Conservation (phyloP, 2,888 invertebrate species). For the Eilema sororculum region DNA sequence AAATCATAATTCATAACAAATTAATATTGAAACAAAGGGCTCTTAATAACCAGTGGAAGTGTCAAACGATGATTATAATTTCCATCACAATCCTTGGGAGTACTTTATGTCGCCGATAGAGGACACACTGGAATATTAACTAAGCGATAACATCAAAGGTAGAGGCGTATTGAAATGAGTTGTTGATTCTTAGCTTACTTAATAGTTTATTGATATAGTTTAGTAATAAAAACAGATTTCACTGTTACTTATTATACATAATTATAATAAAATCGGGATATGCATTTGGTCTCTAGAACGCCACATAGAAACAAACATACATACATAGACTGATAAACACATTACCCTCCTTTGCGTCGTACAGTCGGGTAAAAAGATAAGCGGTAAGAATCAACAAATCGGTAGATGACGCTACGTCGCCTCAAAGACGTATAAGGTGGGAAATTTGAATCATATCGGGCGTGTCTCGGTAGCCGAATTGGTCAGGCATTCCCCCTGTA, state of each 20-base stretch:
- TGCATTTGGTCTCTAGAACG: too few species aligned
- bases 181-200: constrained; percentile 23
- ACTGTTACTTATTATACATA: neutral
- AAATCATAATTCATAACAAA: constrained; percentile 38
- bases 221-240: constrained; percentile 9
- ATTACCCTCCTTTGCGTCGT: too few species aligned
- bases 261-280: neutral
- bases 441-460: too few species aligned
- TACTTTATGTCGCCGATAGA: constrained; percentile 75
- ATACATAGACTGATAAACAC: too few species aligned
- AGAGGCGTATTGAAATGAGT: constrained; percentile 58
- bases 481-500: too few species aligned
- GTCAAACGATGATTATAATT: constrained; percentile 79
- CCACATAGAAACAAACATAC: too few species aligned
- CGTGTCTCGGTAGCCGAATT: too few species aligned
- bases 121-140: constrained; percentile 73
- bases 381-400: too few species aligned
- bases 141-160: constrained; percentile 73
- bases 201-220: constrained; percentile 24
- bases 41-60: constrained; percentile 67
- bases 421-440: too few species aligned
- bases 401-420: too few species aligned
- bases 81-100: constrained; percentile 73
- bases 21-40: constrained; percentile 60
- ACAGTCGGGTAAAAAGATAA: too few species aligned